These are phyloP conservation scores for Gracilinanus agilis DNA, from an alignment of 2,113 vertebrate genomes.

Conservation along the genomic window DNA sequence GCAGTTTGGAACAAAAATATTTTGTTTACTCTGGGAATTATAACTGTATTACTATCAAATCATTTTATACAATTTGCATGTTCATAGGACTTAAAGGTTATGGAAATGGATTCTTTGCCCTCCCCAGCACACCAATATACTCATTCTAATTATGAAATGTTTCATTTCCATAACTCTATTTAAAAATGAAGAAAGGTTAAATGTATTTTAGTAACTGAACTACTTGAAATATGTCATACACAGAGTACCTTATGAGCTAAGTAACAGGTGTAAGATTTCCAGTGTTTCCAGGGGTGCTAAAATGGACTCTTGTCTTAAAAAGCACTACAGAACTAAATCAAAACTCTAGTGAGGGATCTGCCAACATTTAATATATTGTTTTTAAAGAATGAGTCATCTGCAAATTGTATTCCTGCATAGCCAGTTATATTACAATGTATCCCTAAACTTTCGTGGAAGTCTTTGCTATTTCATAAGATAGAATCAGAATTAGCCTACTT, in stretches of 20 bases:
- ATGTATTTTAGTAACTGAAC: neutral
- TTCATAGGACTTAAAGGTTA: constrained; percentile 3
- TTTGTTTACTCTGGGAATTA: constrained; percentile 46
- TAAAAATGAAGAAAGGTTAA: neutral
- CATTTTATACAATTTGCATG: constrained; percentile 39
- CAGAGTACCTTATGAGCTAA: neutral
- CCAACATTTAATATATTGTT: neutral
- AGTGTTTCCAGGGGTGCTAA: constrained; percentile 5
- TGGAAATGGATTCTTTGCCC: neutral
- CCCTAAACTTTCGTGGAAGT: neutral
- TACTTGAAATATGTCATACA: neutral
- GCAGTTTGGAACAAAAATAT: constrained; percentile 39
- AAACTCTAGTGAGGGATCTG: constrained; percentile 27
- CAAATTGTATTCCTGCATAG: constrained; percentile 8
- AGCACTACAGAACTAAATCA: neutral
- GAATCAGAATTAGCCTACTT: constrained; percentile 15
- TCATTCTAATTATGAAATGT: neutral
- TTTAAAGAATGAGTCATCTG: constrained; percentile 26
- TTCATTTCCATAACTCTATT: neutral
- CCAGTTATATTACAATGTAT: constrained; percentile 42
- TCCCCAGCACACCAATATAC: neutral
- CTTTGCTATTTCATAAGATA: constrained; percentile 46
- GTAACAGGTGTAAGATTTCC: constrained; percentile 27
- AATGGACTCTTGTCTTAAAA: constrained; percentile 11
- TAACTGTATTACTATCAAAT: neutral